Percentiles rank a stretch among this genome's conserved stretches.
Evolutionary conservation across 2,113 vertebrate species (phyloP).

Genomic region (Odocoileus virginianus): DNA sequence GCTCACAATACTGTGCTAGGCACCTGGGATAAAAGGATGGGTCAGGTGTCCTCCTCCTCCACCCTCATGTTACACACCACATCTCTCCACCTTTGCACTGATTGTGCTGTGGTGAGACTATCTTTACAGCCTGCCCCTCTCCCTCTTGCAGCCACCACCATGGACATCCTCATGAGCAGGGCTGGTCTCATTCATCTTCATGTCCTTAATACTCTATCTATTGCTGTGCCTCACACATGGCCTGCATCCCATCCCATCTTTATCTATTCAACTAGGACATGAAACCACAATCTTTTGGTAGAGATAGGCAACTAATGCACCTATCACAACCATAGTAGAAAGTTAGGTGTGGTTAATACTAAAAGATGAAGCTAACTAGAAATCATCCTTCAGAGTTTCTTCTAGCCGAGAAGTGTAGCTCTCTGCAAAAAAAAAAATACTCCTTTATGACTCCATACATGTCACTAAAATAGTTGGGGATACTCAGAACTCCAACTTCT

Average conservation of each 20-base stretch:
- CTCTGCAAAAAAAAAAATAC: neutral
- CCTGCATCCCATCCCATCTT: neutral
- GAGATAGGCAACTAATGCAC: neutral
- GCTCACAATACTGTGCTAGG: neutral
- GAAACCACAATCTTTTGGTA: neutral
- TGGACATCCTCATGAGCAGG: neutral
- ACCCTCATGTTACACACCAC: rapidly evolving
- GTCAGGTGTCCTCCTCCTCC: neutral
- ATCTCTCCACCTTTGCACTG: neutral
- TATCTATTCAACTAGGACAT: neutral
- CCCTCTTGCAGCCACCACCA: too few relatives aligned
- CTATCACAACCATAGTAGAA: neutral
- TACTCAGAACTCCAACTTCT: neutral
- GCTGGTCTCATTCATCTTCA: neutral
- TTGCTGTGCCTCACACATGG: neutral
- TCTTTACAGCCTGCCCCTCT: neutral
- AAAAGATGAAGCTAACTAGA: neutral
- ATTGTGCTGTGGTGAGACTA: neutral
- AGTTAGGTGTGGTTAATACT: neutral
- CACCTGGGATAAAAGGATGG: neutral
- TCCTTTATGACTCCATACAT: neutral
- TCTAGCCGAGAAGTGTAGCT: neutral
- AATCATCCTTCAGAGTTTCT: neutral
- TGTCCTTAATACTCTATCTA: neutral
- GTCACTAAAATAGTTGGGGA: neutral